Percentiles rank a stretch among this genome's conserved stretches.
phyloP scores from a whole-genome alignment of 53 echinoderm and acorn worm genomes.

The Holothuria scabra region DNA sequence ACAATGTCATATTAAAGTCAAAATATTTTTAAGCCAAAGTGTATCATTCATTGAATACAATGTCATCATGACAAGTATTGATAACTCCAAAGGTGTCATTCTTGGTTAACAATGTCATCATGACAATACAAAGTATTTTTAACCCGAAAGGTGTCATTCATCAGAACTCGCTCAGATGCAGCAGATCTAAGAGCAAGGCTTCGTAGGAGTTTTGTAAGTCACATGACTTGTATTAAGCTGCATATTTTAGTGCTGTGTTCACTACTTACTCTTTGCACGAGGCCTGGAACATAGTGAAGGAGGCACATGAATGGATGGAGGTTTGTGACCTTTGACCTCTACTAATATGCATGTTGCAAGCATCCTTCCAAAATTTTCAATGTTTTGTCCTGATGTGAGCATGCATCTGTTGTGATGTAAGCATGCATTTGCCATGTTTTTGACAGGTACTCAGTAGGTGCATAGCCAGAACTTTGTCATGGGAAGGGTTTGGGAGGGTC shows the following conservation, averaged over 20 bases:
- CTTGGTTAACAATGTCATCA: no score
- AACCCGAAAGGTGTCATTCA: slow-evolving; percentile 70
- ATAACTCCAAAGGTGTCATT: no score
- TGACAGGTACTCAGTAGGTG: no score
- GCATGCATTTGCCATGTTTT: not conserved
- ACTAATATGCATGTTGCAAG: slow-evolving; percentile 24
- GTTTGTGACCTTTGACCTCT: slow-evolving; percentile 44
- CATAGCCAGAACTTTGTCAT: no score
- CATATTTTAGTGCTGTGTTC: slow-evolving; percentile 33
- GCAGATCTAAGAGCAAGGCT: slow-evolving; percentile 76
- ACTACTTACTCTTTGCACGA: slow-evolving; percentile 48
- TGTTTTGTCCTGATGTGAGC: slow-evolving; percentile 8
- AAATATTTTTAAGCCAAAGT: slow-evolving; percentile 37
- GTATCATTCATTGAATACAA: slow-evolving; percentile 59
- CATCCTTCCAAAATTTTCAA: not conserved
- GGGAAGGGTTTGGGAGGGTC: no score
- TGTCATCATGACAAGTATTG: no score
- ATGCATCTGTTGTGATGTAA: not conserved
- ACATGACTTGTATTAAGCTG: not conserved
- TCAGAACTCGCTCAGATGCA: slow-evolving; percentile 78
- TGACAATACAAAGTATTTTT: not conserved
- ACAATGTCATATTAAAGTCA: no score
- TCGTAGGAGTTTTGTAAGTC: slow-evolving; percentile 82
- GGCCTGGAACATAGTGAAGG: slow-evolving; percentile 54
- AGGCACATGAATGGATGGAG: slow-evolving; percentile 56